Evolutionary conservation across 2,888 invertebrate species (phyloP).

Genomic region (Gerris lacustris): DNA sequence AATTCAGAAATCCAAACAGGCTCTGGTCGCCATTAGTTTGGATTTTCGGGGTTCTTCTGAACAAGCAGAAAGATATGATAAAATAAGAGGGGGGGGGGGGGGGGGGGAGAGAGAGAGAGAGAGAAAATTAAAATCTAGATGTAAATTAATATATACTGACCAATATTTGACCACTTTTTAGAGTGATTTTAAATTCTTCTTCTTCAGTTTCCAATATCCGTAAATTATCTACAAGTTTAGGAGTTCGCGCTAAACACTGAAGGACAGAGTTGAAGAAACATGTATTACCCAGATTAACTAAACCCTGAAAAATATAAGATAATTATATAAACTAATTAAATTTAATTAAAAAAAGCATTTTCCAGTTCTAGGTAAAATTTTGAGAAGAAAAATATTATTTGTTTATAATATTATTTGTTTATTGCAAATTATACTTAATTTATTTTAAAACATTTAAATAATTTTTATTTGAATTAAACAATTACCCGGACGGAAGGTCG

Average conservation of each 20-base stretch:
- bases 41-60: too few relatives aligned
- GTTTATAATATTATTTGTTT: background rate
- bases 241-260: slow-evolving; percentile 81
- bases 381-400: background rate
- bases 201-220: slow-evolving; percentile 56
- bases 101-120: too few relatives aligned
- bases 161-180: slow-evolving; percentile 22
- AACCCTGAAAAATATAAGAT: slow-evolving; percentile 48
- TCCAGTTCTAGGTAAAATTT: background rate
- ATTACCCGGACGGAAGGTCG: background rate
- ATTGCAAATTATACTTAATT: background rate
- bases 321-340: slow-evolving; percentile 10
- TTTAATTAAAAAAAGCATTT: background rate
- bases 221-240: slow-evolving; percentile 57
- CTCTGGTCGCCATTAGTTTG: too few relatives aligned
- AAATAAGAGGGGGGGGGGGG: too few relatives aligned
- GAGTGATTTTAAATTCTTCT: slow-evolving; percentile 40
- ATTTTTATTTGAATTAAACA: background rate
- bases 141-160: slow-evolving; percentile 19
- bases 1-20: too few relatives aligned
- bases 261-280: slow-evolving; percentile 95
- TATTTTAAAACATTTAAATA: too few relatives aligned
- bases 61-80: too few relatives aligned
- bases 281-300: slow-evolving; percentile 86
- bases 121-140: too few relatives aligned